A percentile compares a stretch with the other conserved stretches of the same genome.
Conservation (phyloP, 2,113 vertebrate species). For the Perca flavescens region DNA sequence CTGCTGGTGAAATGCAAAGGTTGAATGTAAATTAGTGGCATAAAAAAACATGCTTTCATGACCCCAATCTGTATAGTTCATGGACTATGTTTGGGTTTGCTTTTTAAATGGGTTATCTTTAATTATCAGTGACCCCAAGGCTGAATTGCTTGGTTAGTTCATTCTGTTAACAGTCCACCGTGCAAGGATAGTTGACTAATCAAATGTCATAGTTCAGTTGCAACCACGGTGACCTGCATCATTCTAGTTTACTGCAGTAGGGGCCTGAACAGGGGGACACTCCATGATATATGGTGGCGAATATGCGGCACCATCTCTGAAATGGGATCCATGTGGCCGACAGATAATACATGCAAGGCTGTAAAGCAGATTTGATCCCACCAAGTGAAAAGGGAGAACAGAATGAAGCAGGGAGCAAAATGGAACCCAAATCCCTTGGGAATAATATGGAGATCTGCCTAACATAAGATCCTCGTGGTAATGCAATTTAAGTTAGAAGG, state of each 20-base stretch:
- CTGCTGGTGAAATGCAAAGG: constrained; percentile 67
- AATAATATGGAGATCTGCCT: constrained; percentile 81
- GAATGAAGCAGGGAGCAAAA: constrained; percentile 69
- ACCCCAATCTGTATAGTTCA: constrained; percentile 77
- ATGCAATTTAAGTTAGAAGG: constrained; percentile 83
- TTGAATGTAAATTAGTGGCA: constrained; percentile 75
- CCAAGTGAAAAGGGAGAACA: constrained; percentile 50
- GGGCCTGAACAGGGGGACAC: neutral
- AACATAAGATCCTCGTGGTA: constrained; percentile 81
- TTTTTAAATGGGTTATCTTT: constrained; percentile 74
- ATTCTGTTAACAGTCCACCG: constrained; percentile 56
- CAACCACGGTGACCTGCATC: constrained; percentile 57
- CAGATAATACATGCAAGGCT: constrained; percentile 67
- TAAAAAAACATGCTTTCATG: constrained; percentile 62
- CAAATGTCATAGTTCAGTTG: constrained; percentile 67
- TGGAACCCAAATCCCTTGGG: constrained; percentile 75
- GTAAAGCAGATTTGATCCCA: constrained; percentile 75
- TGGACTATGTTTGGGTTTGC: constrained; percentile 73
- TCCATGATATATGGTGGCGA: constrained; percentile 33
- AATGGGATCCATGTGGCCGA: constrained; percentile 58
- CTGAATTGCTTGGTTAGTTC: constrained; percentile 62
- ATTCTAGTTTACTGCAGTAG: constrained; percentile 37
- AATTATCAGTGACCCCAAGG: constrained; percentile 73
- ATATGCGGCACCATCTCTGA: constrained; percentile 40
- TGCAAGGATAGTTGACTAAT: constrained; percentile 71